Conservation (phyloP, 2,888 invertebrate genomes). For the Odontocolon sp. region DNA sequence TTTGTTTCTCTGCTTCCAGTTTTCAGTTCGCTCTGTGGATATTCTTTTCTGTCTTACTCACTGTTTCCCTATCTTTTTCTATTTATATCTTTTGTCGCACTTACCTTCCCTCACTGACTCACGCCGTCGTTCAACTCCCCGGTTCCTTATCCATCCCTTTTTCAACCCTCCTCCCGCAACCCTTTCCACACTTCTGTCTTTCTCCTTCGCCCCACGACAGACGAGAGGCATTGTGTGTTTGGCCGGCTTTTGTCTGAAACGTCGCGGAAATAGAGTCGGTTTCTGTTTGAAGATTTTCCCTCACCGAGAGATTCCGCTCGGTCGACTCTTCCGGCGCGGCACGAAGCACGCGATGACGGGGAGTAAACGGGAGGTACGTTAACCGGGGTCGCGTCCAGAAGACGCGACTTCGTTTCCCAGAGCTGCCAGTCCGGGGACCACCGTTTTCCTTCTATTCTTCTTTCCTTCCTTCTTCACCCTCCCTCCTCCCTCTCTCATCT, state of each 20-base stretch:
- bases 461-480: background rate
- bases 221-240: slow-evolving; percentile 56
- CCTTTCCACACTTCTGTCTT: background rate
- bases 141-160: background rate
- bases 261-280: slow-evolving; percentile 54
- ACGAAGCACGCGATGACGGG: slow-evolving; percentile 38
- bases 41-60: slow-evolving; percentile 28
- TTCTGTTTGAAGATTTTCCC: slow-evolving; percentile 58
- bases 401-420: slow-evolving; percentile 6
- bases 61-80: slow-evolving; percentile 37
- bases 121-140: background rate
- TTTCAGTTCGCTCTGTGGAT: slow-evolving; percentile 22
- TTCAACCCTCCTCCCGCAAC: background rate
- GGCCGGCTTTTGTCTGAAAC: slow-evolving; percentile 57
- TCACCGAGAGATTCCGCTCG: slow-evolving; percentile 46
- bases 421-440: background rate
- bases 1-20: slow-evolving; percentile 36
- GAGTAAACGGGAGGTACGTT: slow-evolving; percentile 38
- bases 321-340: slow-evolving; percentile 56
- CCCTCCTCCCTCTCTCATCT: background rate
- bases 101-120: slow-evolving; percentile 17
- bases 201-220: slow-evolving; percentile 47
- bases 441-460: slow-evolving; percentile 1
- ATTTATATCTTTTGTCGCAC: slow-evolving; percentile 58
- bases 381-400: slow-evolving; percentile 55